Conservation (phyloP, 2,888 invertebrate species). For the Hirudinaria manillensis region DNA sequence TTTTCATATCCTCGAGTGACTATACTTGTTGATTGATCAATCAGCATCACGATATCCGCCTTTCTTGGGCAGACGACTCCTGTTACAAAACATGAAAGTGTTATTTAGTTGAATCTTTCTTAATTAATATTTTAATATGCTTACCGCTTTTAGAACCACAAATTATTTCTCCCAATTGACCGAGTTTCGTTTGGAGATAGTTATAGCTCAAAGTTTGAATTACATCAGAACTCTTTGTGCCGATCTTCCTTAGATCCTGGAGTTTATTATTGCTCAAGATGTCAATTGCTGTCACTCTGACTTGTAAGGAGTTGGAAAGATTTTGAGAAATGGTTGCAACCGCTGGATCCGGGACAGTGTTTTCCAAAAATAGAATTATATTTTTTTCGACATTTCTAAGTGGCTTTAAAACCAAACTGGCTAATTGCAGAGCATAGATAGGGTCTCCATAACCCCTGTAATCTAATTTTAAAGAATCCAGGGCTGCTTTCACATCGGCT, state of each 20-base stretch:
- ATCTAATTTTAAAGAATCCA: constrained; percentile 28
- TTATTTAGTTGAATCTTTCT: not conserved
- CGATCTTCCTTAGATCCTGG: constrained; percentile 16
- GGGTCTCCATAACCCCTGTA: not conserved
- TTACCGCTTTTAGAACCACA: constrained; percentile 30
- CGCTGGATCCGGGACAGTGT: constrained; percentile 8
- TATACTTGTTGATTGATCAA: constrained; percentile 35
- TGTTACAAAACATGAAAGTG: not conserved
- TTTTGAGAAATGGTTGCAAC: not conserved
- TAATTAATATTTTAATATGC: not conserved
- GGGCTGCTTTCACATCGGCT: constrained; percentile 18
- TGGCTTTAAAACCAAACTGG: not conserved
- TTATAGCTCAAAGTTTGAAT: constrained; percentile 19
- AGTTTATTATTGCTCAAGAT: constrained; percentile 14
- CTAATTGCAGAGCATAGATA: not conserved
- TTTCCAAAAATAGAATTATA: constrained; percentile 27
- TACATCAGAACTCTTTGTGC: constrained; percentile 16
- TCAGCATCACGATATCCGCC: constrained; percentile 30
- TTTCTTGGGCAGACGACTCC: constrained; percentile 31
- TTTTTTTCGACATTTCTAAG: constrained; percentile 21
- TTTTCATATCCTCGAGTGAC: constrained; percentile 29
- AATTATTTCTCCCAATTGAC: constrained; percentile 21
- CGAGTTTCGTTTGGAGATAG: constrained; percentile 29
- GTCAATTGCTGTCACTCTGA: constrained; percentile 29
- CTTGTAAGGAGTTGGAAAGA: not conserved